Conservation (phyloP, 2,888 invertebrate species). For the Apodemia duryi region DNA sequence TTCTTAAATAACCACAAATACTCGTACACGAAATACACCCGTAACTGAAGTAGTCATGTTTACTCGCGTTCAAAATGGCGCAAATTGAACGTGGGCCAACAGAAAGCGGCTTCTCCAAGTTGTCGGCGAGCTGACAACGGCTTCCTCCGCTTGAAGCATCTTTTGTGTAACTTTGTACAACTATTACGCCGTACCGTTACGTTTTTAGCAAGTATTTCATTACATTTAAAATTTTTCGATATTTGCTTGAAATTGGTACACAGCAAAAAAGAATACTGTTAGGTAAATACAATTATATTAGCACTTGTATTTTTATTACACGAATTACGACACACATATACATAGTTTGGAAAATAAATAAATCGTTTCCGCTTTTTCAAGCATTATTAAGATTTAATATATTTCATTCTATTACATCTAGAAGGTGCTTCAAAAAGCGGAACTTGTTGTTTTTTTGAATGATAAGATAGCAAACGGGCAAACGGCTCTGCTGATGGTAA, state of each 20-base stretch:
- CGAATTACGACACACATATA: too few species aligned
- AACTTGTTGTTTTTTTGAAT: too few species aligned
- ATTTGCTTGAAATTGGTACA: neutral
- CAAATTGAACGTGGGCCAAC: conserved; percentile 5
- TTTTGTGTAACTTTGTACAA: conserved; percentile 11
- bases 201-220: neutral
- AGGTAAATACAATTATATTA: too few species aligned
- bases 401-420: too few species aligned
- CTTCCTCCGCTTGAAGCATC: conserved; percentile 8
- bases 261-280: too few species aligned
- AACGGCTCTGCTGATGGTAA: too few species aligned
- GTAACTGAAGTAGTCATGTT: neutral
- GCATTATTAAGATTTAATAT: too few species aligned
- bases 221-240: neutral
- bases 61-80: conserved; percentile 1
- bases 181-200: neutral
- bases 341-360: too few species aligned
- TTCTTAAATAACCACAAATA: neutral
- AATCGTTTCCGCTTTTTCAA: too few species aligned
- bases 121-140: conserved; percentile 14
- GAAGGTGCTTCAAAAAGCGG: too few species aligned
- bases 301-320: too few species aligned
- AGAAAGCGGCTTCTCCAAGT: conserved; percentile 9
- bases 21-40: neutral
- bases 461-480: too few species aligned